Evolutionary conservation across 2,113 vertebrate genomes (phyloP).

Genomic region (Cryptoleucopteryx plumbea): DNA sequence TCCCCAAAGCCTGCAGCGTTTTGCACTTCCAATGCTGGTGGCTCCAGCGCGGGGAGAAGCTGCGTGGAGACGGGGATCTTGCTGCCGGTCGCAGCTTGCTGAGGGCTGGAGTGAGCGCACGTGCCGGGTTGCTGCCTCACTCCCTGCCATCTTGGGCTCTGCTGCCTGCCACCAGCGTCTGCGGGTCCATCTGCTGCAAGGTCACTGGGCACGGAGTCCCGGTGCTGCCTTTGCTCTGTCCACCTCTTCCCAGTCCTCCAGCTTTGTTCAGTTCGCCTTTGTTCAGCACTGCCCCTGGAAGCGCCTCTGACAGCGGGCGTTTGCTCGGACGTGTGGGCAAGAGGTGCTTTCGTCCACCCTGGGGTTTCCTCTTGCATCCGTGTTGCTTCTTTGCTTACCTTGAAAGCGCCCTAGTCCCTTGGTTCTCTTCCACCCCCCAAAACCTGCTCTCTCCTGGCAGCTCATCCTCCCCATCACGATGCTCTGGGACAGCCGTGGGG

Average conservation of each 20-base stretch:
- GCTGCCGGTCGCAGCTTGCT: fast-evolving
- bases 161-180: not conserved
- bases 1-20: not conserved
- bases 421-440: not conserved
- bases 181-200: not conserved
- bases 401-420: not conserved
- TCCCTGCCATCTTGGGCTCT: not conserved
- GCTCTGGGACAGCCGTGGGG: fast-evolving
- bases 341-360: not conserved
- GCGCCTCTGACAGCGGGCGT: not conserved
- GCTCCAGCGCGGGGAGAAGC: not conserved
- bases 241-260: not conserved
- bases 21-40: fast-evolving
- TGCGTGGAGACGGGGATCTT: fast-evolving
- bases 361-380: not conserved
- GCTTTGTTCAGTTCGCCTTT: constrained; percentile 43
- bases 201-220: not conserved
- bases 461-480: fast-evolving
- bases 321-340: not conserved
- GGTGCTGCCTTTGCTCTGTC: not conserved
- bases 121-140: not conserved
- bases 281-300: not conserved
- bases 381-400: not conserved
- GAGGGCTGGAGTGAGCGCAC: not conserved
- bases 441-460: not conserved